Evolutionary conservation across 2,888 invertebrate genomes (phyloP), one percentile per base, ranked within the genome.

Genomic region (Tyria jacobaeae): DNA sequence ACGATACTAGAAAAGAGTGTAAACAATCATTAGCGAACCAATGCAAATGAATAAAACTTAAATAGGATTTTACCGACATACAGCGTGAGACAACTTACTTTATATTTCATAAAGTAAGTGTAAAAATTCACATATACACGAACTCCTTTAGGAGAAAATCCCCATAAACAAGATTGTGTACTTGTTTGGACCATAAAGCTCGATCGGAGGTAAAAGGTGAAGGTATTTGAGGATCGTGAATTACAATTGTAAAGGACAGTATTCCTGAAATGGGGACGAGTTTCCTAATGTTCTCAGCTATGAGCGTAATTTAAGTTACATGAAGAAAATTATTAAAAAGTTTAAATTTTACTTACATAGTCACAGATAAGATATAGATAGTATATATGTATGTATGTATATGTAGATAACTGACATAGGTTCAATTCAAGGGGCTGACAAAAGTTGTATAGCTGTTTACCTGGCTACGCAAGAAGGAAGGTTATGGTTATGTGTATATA

Each of bases 231-330:
- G 35, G 24, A 44, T 52, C 41, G 57, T 58, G 47, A 64, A 61
- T 64, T 64, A 52, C 35, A 57, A 41, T 48, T 59, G 60, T 68
- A 64, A 64, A 62, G 61, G 50, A 50, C 37, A 25, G 68, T 65
- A 62, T 53, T 63, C 59, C 71, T 63, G 31, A 63, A 68, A 52
- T 71, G 24, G 55, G 35, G 44, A 49, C 12, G 47, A 64, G 59
- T 60, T 58, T 61, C 58, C 25, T 44, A 49, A 47, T 57, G 41
- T 41, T 21, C 3, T 10, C 21, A 10, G 17, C 41, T 41, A 17
- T 41, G 17, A 9, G 17, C 9, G 17, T 41, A 41, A 41, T 7
- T 17, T 9, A 41, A 41, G 17, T 41, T 17, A 41, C 17, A 3
- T 0, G 15, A 41, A 17, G 10, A 41, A 17, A 41, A 17, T 1